Percentiles rank a stretch among this genome's conserved stretches.
Conservation (phyloP, 2,113 vertebrate species). For the Cheirogaleus medius region DNA sequence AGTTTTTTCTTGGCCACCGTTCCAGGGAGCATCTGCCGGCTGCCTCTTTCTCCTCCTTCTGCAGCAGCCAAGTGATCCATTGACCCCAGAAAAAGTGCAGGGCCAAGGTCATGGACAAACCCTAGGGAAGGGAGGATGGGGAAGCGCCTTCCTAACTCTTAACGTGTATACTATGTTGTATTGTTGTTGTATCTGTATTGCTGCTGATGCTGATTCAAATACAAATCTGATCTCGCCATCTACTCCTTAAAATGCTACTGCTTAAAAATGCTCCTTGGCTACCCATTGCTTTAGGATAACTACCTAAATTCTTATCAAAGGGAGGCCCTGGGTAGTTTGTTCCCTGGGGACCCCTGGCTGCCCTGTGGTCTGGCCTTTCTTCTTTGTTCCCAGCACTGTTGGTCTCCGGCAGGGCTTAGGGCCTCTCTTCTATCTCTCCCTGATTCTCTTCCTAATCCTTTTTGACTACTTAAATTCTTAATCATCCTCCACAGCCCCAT, state of each 20-base stretch:
- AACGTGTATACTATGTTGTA: neutral
- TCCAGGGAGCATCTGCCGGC: constrained; percentile 50
- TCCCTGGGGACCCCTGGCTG: neutral
- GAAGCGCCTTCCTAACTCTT: constrained; percentile 1
- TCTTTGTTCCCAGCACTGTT: neutral
- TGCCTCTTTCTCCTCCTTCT: constrained; percentile 46
- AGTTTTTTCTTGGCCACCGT: constrained; percentile 48
- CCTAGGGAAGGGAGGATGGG: neutral
- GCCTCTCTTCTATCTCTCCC: neutral
- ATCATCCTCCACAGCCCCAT: too few species aligned
- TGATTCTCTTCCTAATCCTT: neutral
- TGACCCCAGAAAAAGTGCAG: constrained; percentile 16
- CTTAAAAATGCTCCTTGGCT: neutral
- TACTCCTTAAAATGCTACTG: neutral
- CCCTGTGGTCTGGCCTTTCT: neutral
- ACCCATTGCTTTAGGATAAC: neutral
- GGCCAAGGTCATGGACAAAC: neutral
- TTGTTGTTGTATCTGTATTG: too few species aligned
- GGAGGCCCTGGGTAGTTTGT: neutral
- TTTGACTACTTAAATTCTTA: neutral
- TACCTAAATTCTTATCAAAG: neutral
- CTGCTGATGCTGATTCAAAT: neutral
- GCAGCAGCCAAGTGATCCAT: constrained; percentile 31
- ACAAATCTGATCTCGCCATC: neutral
- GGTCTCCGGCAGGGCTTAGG: neutral